Evolutionary conservation across 2,888 invertebrate species (phyloP).

Genomic region (Kuschelorhynchus macadamiae): DNA sequence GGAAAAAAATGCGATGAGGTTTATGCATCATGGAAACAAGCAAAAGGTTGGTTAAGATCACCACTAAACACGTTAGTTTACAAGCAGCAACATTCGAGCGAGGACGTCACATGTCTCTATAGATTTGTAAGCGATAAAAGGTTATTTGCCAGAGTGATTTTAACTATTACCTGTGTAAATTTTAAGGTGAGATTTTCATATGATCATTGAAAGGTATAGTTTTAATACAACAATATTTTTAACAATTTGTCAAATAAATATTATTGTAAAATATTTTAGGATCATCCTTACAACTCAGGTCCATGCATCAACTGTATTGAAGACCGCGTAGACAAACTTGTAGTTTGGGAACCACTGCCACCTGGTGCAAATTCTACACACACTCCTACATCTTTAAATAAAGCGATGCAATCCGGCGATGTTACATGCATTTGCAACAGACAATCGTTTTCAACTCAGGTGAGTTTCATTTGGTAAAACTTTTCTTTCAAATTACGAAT

Average conservation of each 20-base stretch:
- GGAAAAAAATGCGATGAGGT: slow-evolving; percentile 90
- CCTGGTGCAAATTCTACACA: slow-evolving; percentile 65
- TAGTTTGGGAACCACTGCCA: slow-evolving; percentile 82
- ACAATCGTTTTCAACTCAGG: slow-evolving; percentile 71
- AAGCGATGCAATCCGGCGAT: slow-evolving; percentile 77
- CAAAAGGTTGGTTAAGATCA: slow-evolving; percentile 83
- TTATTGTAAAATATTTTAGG: slow-evolving; percentile 66
- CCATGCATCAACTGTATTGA: slow-evolving; percentile 90
- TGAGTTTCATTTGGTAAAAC: too few relatives aligned
- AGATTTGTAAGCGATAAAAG: slow-evolving; percentile 87
- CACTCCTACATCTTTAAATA: slow-evolving; percentile 71
- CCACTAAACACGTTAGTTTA: slow-evolving; percentile 91
- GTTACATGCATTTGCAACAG: slow-evolving; percentile 83
- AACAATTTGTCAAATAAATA: too few relatives aligned
- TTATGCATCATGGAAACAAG: slow-evolving; percentile 87
- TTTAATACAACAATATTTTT: background rate
- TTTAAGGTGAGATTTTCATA: slow-evolving; percentile 75
- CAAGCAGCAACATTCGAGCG: slow-evolving; percentile 79
- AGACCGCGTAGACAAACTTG: slow-evolving; percentile 86
- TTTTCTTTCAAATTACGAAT: too few relatives aligned
- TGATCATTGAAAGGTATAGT: background rate
- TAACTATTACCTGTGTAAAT: slow-evolving; percentile 83
- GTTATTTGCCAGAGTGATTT: slow-evolving; percentile 84
- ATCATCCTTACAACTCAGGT: slow-evolving; percentile 83
- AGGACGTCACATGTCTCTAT: slow-evolving; percentile 86